phyloP scores from a whole-genome alignment of 2,797 vertebrate genomes.

The Periophthalmus magnuspinnatus region DNA sequence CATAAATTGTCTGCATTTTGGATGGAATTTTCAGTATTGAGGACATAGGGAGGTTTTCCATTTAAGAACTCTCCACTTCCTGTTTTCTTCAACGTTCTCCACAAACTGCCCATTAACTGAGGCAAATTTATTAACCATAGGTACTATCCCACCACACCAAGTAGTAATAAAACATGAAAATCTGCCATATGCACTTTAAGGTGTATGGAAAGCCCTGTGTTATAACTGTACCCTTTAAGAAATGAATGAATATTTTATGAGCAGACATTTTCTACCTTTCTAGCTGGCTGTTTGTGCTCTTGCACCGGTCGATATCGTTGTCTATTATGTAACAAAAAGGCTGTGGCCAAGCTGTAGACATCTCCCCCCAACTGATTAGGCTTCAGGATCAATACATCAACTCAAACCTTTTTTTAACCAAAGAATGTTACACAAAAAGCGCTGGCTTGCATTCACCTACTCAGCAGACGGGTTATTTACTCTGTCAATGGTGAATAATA shows the following conservation, averaged over 20 bases:
- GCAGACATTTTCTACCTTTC: neutral
- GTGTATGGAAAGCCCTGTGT: neutral
- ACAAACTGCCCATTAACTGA: too few relatives aligned
- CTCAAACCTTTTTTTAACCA: slow-evolving; percentile 1
- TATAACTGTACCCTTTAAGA: neutral
- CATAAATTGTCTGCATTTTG: too few relatives aligned
- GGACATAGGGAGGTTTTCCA: too few relatives aligned
- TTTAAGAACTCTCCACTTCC: too few relatives aligned
- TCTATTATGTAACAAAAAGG: neutral
- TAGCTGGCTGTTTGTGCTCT: neutral
- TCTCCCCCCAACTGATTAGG: neutral
- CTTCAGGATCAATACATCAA: neutral
- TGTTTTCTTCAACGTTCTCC: too few relatives aligned
- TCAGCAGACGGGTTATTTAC: neutral
- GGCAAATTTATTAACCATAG: too few relatives aligned
- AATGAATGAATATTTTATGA: neutral
- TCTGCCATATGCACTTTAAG: neutral
- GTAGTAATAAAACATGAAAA: neutral
- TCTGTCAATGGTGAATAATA: slow-evolving; percentile 1
- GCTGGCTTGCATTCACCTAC: neutral
- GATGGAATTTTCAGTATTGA: too few relatives aligned
- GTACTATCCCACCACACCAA: too few relatives aligned
- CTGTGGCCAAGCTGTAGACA: neutral
- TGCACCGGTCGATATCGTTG: neutral
- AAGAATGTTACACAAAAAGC: slow-evolving; percentile 1